These are phyloP conservation scores for Butorides virescens DNA, from an alignment of 2,113 vertebrate species.

Conservation along the genomic window DNA sequence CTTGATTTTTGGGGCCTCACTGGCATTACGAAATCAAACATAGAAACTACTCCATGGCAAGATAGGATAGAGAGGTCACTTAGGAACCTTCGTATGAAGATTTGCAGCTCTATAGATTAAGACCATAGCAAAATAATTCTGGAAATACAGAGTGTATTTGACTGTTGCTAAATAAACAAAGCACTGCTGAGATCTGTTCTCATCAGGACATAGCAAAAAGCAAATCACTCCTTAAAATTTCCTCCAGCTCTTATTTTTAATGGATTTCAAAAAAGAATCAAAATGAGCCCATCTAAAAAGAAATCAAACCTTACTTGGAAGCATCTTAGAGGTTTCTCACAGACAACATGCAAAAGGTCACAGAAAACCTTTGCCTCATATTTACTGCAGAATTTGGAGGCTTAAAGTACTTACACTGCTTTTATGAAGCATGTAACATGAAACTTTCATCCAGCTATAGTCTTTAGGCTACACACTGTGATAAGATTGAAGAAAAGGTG, in stretches of 20 bases:
- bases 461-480: background rate
- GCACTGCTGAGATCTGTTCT: background rate
- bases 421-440: background rate
- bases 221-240: background rate
- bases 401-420: background rate
- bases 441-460: background rate
- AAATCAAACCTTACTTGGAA: background rate
- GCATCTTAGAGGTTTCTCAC: background rate
- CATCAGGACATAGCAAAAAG: background rate
- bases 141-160: background rate
- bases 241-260: background rate
- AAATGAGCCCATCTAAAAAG: background rate
- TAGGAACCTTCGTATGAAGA: background rate
- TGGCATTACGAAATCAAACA: background rate
- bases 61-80: background rate
- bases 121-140: background rate
- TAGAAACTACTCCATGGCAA: background rate
- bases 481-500: slow-evolving; percentile 26
- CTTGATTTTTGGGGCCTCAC: background rate
- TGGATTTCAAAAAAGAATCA: background rate
- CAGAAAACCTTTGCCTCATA: background rate
- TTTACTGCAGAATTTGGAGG: background rate
- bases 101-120: background rate
- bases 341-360: background rate
- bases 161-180: background rate